Evolutionary conservation across 2,797 vertebrate genomes (phyloP).

Genomic region (Champsocephalus esox): DNA sequence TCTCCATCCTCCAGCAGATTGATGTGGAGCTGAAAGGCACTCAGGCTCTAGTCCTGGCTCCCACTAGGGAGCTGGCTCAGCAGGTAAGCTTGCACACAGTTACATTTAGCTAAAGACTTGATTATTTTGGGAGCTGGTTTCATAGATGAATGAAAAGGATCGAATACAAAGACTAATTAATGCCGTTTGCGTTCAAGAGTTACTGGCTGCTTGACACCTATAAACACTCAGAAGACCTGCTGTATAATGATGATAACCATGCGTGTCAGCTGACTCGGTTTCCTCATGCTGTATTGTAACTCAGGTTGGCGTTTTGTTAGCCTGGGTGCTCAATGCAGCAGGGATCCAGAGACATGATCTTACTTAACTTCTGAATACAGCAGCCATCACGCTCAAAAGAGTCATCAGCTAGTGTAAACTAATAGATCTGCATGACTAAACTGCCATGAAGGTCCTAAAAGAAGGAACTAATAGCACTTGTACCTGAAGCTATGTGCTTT

Average conservation of each 20-base stretch:
- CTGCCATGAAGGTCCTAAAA: too few species aligned
- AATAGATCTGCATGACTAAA: too few species aligned
- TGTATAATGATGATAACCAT: constrained; percentile 87
- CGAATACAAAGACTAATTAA: background rate
- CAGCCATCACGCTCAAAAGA: background rate
- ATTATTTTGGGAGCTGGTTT: too few species aligned
- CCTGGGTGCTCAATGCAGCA: constrained; percentile 19
- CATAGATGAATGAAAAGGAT: background rate
- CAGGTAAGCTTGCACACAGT: constrained; percentile 86
- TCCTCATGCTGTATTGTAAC: constrained; percentile 23
- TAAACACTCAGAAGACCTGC: constrained; percentile 7
- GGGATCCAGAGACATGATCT: constrained; percentile 79
- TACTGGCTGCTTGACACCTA: background rate
- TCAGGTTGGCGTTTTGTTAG: constrained; percentile 76
- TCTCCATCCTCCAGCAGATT: constrained; percentile 99
- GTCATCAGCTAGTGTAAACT: background rate
- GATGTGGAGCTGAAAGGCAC: constrained; percentile 97
- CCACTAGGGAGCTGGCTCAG: constrained; percentile 98
- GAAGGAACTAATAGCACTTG: too few species aligned
- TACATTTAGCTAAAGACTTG: background rate
- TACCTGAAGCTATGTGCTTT: too few species aligned
- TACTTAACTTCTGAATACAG: constrained; percentile 81
- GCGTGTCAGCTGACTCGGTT: constrained; percentile 89
- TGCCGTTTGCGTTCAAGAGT: background rate
- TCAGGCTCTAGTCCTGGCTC: constrained; percentile 98